phyloP scores from a whole-genome alignment of 2,888 invertebrate genomes.

The Perizoma affinitatum region DNA sequence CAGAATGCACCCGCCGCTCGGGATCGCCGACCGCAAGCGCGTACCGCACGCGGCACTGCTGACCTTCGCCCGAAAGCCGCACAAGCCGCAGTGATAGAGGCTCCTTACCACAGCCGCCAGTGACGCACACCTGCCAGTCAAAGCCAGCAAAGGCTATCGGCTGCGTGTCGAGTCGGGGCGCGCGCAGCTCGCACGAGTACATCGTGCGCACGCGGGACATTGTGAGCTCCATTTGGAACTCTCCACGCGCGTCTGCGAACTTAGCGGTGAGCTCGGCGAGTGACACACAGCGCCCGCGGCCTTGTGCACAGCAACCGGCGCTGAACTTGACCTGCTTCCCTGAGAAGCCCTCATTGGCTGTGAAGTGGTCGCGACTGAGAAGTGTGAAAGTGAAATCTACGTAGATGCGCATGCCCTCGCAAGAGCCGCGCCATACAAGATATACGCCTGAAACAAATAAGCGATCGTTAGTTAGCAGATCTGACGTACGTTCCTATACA shows the following conservation, averaged over 20 bases:
- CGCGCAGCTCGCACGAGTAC: conserved; percentile 88
- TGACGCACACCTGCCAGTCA: conserved; percentile 91
- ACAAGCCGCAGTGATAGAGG: conserved; percentile 84
- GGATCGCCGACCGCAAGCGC: conserved; percentile 88
- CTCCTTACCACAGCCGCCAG: conserved; percentile 84
- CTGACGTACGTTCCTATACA: not conserved
- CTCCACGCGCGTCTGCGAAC: conserved; percentile 91
- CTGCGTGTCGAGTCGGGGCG: conserved; percentile 82
- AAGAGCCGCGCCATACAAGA: conserved; percentile 90
- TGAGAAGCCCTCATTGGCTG: conserved; percentile 91
- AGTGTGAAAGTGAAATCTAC: conserved; percentile 92
- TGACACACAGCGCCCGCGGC: conserved; percentile 89
- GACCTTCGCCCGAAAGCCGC: conserved; percentile 91
- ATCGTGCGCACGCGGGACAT: conserved; percentile 90
- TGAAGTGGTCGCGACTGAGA: conserved; percentile 92
- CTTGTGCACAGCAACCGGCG: conserved; percentile 88
- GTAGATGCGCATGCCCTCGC: conserved; percentile 89
- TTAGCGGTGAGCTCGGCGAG: conserved; percentile 88
- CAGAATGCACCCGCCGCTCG: conserved; percentile 87
- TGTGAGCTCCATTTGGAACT: conserved; percentile 91
- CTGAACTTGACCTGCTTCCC: conserved; percentile 89
- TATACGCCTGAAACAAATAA: conserved; percentile 86
- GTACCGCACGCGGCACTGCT: conserved; percentile 90
- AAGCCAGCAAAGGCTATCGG: conserved; percentile 91
- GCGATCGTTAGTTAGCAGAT: not conserved